These are phyloP conservation scores for Oryzias sinensis DNA, from an alignment of 2,797 vertebrate species.

Conservation along the genomic window DNA sequence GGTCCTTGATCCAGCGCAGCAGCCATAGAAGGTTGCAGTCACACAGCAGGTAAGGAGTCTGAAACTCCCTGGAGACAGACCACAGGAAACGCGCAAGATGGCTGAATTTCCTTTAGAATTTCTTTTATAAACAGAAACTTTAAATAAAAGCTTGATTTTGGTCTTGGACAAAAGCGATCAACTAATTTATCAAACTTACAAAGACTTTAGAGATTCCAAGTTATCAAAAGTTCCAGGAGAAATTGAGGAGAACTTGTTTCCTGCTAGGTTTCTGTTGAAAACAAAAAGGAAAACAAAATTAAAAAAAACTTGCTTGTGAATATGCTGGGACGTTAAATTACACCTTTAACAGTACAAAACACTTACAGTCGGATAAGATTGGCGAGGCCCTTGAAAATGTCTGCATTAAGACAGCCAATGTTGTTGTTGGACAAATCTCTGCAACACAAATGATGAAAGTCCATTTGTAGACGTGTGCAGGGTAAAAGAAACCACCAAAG, in stretches of 20 bases:
- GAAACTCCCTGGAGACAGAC: constrained; percentile 85
- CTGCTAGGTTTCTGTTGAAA: constrained; percentile 88
- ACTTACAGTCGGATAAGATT: constrained; percentile 93
- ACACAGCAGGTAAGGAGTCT: constrained; percentile 92
- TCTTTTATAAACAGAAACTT: no score
- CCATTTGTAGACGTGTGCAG: constrained; percentile 4
- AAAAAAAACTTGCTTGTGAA: not conserved
- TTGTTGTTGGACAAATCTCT: constrained; percentile 97
- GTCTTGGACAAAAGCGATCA: not conserved
- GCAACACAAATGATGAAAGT: constrained; percentile 29
- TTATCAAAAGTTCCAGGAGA: constrained; percentile 92
- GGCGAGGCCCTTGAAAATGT: constrained; percentile 90
- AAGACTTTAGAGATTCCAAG: constrained; percentile 85
- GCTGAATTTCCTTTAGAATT: not conserved
- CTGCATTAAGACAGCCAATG: constrained; percentile 92
- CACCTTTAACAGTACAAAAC: not conserved
- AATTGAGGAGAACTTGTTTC: constrained; percentile 94
- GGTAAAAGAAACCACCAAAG: not conserved
- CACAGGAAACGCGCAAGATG: not conserved
- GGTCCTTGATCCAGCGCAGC: constrained; percentile 88
- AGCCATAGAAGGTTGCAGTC: constrained; percentile 96
- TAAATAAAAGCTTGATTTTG: no score
- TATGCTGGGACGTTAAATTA: not conserved
- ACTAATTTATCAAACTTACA: constrained; percentile 84
- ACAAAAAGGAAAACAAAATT: not conserved